phyloP scores from a whole-genome alignment of 2,888 invertebrate species.

The Cephus runcator region DNA sequence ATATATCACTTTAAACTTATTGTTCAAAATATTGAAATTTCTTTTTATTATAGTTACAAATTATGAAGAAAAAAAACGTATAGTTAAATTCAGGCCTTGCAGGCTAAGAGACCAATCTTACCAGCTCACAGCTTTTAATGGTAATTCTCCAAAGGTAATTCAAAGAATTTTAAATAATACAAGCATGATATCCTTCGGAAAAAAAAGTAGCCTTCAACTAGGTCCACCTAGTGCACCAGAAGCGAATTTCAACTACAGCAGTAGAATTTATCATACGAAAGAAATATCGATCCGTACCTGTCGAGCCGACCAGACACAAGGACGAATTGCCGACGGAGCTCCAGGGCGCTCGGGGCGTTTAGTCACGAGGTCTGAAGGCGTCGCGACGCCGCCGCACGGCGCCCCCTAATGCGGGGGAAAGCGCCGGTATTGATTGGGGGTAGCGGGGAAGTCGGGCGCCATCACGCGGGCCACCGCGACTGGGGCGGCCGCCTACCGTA shows the following conservation, averaged over 20 bases:
- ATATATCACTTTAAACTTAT: not conserved
- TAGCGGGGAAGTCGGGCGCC: slow-evolving; percentile 42
- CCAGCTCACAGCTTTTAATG: not conserved
- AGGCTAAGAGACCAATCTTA: not conserved
- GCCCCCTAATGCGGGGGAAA: slow-evolving; percentile 52
- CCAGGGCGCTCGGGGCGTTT: slow-evolving; percentile 11
- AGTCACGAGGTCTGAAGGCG: slow-evolving; percentile 22
- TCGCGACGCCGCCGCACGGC: slow-evolving; percentile 33
- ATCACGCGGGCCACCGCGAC: slow-evolving; percentile 51
- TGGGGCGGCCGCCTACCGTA: slow-evolving; percentile 22
- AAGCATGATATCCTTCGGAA: not conserved
- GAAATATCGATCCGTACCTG: slow-evolving; percentile 1
- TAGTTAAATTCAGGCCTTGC: not conserved
- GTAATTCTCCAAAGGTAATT: not conserved
- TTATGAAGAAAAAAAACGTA: not conserved
- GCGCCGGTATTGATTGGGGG: slow-evolving; percentile 49
- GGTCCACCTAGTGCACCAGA: not conserved
- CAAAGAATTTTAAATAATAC: not conserved
- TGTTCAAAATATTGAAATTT: not conserved
- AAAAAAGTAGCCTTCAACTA: not conserved
- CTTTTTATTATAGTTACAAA: not conserved
- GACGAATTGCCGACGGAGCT: not conserved
- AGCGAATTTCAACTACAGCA: not conserved
- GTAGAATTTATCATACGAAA: not conserved
- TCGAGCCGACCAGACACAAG: not conserved